Evolutionary conservation across 2,797 vertebrate species (phyloP), one percentile per base, ranked within the genome.

Genomic region (Premnoplex brunnescens): DNA sequence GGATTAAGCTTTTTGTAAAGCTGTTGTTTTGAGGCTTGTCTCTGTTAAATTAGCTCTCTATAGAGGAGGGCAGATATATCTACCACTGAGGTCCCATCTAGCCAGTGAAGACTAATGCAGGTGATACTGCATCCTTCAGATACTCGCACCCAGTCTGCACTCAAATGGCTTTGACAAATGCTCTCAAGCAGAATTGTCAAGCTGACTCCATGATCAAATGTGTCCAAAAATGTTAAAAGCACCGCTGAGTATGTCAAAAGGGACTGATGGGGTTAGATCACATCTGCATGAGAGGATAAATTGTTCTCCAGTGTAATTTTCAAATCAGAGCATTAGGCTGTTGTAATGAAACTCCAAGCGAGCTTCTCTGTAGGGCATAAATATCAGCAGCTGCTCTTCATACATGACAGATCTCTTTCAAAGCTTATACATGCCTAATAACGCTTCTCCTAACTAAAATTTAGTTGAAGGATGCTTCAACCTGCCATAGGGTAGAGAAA

Each of bases 111-210:
- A 26, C 78, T 89, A 43, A 91, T 1, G 4, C 75, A 93, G 89
- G 77, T 95, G 66, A 85, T 76, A 13, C 34, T 41, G 23, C 67
- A 60, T 89, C 73, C 64, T 81, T 90, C 77, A 91, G 78, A 66
- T 44, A 17, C 17, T 78, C 63, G 37, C 44, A 88, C 91, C 63
- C 78, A 58, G 21, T 63, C 66, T 79, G 55, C 18, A 11, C 56
- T 86, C 49, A 86, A 51, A 89, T 73, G 85, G 63, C 79, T 95
- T 86, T 94, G 83, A 94, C 80, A 95, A 74, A 95, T 82, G 59
- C 80, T 24, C 80, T 93, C 66, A 86, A 91, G 91, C 55, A 69
- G 80, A 90, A 91, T 37, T 88, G 52, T 81, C 64, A 75, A 62
- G 74, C 30, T 87, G 78, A 89, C 16, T 91, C 71, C 14, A 12